Conservation (phyloP, 2,113 vertebrate genomes). For the Geococcyx californianus region DNA sequence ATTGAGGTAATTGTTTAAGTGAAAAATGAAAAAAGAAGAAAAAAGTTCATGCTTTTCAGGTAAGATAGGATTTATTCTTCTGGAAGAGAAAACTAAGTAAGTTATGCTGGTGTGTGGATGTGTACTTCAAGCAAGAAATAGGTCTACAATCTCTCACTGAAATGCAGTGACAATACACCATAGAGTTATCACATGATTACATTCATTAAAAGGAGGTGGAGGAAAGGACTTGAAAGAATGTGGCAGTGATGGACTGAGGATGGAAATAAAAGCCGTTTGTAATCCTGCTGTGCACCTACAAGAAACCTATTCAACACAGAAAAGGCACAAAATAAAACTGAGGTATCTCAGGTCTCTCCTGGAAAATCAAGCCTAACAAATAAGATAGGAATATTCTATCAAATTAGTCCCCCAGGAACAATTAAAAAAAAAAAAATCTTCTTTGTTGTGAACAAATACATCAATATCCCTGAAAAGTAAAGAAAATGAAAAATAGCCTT, state of each 20-base stretch:
- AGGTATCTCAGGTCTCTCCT: neutral
- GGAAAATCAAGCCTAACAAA: neutral
- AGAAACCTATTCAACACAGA: fast-evolving
- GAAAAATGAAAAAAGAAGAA: neutral
- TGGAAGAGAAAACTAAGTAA: neutral
- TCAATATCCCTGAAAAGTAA: fast-evolving
- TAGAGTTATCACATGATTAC: fast-evolving
- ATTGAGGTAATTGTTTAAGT: no score
- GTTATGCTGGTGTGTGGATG: neutral
- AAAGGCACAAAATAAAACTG: neutral
- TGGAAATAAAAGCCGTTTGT: neutral
- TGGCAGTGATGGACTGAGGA: neutral
- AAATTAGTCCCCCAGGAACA: neutral
- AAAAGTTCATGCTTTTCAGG: neutral
- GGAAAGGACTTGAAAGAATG: neutral
- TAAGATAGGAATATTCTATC: neutral
- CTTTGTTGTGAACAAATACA: neutral
- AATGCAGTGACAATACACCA: fast-evolving
- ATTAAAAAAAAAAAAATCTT: no score
- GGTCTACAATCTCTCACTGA: fast-evolving
- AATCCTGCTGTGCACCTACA: fast-evolving
- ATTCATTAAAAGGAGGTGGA: neutral
- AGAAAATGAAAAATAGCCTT: fast-evolving
- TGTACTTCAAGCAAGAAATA: neutral
- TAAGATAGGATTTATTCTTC: neutral